A percentile compares a stretch with the other conserved stretches of the same genome.
phyloP scores from a whole-genome alignment of 2,113 vertebrate genomes.

The Natator depressus region DNA sequence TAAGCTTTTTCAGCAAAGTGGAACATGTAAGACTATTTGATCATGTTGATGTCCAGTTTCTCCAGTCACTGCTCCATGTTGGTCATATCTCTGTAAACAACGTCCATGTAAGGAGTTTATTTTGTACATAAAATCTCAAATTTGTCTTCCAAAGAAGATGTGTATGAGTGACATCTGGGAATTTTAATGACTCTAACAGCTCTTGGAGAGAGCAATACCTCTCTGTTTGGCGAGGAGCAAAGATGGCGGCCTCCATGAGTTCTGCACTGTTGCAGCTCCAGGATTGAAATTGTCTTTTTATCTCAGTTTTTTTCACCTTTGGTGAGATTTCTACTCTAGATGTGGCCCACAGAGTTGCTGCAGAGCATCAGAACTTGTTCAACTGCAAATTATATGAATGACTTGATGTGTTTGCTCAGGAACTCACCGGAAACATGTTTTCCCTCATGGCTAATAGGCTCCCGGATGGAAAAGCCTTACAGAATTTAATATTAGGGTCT shows the following conservation, averaged over 20 bases:
- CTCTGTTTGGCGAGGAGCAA: background rate
- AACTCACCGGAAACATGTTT: slow-evolving; percentile 57
- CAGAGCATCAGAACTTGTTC: background rate
- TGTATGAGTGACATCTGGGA: background rate
- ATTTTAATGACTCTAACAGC: background rate
- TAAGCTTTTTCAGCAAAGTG: background rate
- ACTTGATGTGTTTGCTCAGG: slow-evolving; percentile 46
- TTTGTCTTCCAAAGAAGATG: background rate
- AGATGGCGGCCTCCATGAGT: background rate
- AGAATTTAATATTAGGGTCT: slow-evolving; percentile 62
- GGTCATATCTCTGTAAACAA: background rate
- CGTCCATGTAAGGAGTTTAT: background rate
- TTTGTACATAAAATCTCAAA: background rate
- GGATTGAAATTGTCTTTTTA: background rate
- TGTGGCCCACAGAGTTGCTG: background rate
- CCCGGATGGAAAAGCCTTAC: slow-evolving; percentile 17
- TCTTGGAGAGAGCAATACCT: background rate
- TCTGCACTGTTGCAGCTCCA: background rate
- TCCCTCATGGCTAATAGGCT: slow-evolving; percentile 47
- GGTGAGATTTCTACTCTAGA: background rate
- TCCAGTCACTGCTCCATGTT: too few species aligned
- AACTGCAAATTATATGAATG: slow-evolving; percentile 45
- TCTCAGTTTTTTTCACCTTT: background rate
- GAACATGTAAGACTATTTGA: background rate
- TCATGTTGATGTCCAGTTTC: background rate